Evolutionary conservation across 2,888 invertebrate genomes (phyloP), one percentile per base, ranked within the genome.

Genomic region (Aelia acuminata): DNA sequence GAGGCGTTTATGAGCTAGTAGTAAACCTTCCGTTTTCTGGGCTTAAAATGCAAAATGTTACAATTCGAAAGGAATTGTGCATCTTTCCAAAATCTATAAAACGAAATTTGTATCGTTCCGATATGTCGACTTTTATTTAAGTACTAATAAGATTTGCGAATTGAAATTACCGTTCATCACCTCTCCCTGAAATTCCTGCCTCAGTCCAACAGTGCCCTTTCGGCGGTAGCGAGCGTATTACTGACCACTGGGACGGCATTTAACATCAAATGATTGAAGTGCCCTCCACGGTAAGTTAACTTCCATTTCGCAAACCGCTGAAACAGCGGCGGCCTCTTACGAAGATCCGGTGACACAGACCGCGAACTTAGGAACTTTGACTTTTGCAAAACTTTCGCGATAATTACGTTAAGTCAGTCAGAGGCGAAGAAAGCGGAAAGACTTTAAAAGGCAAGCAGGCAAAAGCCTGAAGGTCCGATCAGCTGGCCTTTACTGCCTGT

Each of bases 401-500:
- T 80, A 80, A 80, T 80, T 80, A 80, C 80, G 80, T 80, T 47
- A 43, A 80, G 80, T n/a, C 43, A n/a, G 80, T 4, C 39, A n/a
- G 80, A n/a, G 80, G 43, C 43, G 43, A 80, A 47, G 80, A 80
- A 80, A 80, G 80, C 80, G 80, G n/a, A 80, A 80, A 80, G 43
- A 47, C 43, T 39, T 43, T 2, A 39, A 39, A 43, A 80, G 80
- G 43, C 80, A 43, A 80, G 43, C 22, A 22, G 80, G 43, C 39
- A 80, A 10, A 13, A 80, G 22, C 80, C 80, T 80, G 80, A 80
- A 80, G 80, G 80, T 80, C 80, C 80, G 80, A 80, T 80, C 80
- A 80, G 43, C 80, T n/a, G 80, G 39, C 80, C 80, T 80, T 80
- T 80, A 80, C 75, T 80, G 80, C 80, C 80, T 80, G 80, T 80